A percentile compares a stretch with the other conserved stretches of the same genome.
These are phyloP conservation scores for Spodoptera picta DNA, from an alignment of 2,888 invertebrate genomes.

Conservation along the genomic window DNA sequence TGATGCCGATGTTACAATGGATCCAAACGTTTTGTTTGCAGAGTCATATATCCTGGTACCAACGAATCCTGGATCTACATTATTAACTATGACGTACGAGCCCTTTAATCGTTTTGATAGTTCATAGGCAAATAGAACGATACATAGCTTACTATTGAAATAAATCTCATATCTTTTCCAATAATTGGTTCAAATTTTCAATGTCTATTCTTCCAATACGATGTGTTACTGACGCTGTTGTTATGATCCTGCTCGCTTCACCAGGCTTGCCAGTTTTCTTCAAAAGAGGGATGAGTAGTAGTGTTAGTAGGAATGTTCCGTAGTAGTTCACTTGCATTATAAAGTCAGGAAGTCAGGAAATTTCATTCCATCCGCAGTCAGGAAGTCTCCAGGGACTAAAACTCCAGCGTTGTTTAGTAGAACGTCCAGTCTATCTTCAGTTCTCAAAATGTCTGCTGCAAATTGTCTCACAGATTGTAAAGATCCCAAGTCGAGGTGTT, in stretches of 20 bases:
- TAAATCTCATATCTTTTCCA: constrained; percentile 52
- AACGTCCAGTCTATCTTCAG: constrained; percentile 92
- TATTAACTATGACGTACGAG: constrained; percentile 92
- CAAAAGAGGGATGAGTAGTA: constrained; percentile 63
- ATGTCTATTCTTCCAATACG: constrained; percentile 53
- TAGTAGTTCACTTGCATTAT: constrained; percentile 97
- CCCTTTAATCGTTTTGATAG: constrained; percentile 90
- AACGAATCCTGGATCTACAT: constrained; percentile 94
- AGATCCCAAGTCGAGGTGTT: constrained; percentile 92
- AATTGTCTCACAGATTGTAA: constrained; percentile 92
- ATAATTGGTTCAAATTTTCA: constrained; percentile 47
- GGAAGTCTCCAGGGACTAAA: constrained; percentile 72
- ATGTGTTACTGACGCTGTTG: constrained; percentile 87
- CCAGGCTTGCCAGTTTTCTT: constrained; percentile 71
- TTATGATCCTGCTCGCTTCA: constrained; percentile 66
- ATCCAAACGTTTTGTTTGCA: constrained; percentile 75
- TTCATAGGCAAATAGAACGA: constrained; percentile 90
- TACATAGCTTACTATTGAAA: constrained; percentile 87
- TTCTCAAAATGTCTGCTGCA: constrained; percentile 91
- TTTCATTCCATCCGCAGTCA: constrained; percentile 93
- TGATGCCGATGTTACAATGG: constrained; percentile 85
- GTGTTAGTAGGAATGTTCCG: constrained; percentile 93
- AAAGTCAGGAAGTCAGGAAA: no score
- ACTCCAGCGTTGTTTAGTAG: constrained; percentile 96
- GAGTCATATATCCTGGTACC: constrained; percentile 91